Base-by-base conservation (phyloP, 2,797 vertebrate species). In the Mus minutoides region DNA sequence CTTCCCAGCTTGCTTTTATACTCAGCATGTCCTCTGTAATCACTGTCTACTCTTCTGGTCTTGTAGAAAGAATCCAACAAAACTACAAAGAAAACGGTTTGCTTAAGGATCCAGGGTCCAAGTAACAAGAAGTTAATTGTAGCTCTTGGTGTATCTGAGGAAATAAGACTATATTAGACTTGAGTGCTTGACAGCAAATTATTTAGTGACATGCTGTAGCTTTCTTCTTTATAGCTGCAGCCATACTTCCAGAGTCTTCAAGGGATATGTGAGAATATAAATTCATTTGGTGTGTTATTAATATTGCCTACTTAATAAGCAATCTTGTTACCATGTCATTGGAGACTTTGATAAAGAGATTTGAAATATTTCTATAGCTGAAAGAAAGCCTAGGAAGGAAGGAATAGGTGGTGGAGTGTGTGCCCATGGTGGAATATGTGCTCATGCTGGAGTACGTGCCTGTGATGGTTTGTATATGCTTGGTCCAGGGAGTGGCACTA, bases 391-490 rank as follows among this genome's bases (percentile, higher is more conserved):
- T 56, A 11, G 16, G 43, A 1, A 1, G 40, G 24, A 34, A 7
- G 13, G 1, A 0, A 31, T 0, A 40, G 22, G 22, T 13, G 6
- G 24, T 40, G 14, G 49, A 54, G 0, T 12, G 3, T 62, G 16
- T 22, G 0, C 29, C 29, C 40, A 64, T 29, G 26, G 8, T 43
- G 26, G 62, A 67, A 0, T 29, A 17, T 58, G 12, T 9, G 2
- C 22, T 13, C 22, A 40, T 26, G 22, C 0, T 43, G 26, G 21
- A 8, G 10, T 3, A 34, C n/a, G 64, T n/a, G 14, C 16, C 67
- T 37, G 7, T 21, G 7, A 37, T 71, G 16, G 16, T 69, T 69
- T n/a, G 67, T 69, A 69, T 19, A 71, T 71, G 34, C 67, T 71
- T 37, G 67, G 34, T n/a, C 67, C 67, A 71, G 34, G 2, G 17